Evolutionary conservation across 2,797 vertebrate genomes (phyloP).

Genomic region (Anguilla pacifica): DNA sequence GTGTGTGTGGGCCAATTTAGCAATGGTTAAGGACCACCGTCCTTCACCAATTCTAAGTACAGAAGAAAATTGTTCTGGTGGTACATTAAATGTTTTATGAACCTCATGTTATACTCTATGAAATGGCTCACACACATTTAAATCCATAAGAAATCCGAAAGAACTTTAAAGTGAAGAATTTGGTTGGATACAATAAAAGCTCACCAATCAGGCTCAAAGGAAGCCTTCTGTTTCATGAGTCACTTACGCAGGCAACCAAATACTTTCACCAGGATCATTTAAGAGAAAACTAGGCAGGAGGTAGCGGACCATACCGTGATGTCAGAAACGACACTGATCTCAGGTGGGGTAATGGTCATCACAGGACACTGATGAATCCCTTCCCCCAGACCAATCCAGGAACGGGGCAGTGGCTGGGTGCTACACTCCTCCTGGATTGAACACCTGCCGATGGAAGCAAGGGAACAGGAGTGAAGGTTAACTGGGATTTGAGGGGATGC

Average conservation of each 20-base stretch:
- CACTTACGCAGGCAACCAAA: neutral
- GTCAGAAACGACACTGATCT: constrained; percentile 79
- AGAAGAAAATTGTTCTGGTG: neutral
- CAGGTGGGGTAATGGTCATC: constrained; percentile 84
- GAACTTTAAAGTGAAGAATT: neutral
- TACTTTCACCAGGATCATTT: neutral
- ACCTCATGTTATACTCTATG: neutral
- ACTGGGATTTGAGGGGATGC: neutral
- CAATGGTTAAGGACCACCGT: neutral
- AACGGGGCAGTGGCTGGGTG: constrained; percentile 69
- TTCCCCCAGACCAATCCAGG: constrained; percentile 84
- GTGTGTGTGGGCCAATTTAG: neutral
- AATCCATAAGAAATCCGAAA: neutral
- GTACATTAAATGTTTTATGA: neutral
- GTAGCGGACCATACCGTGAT: constrained; percentile 71
- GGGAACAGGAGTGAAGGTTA: constrained; percentile 15
- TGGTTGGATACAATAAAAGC: neutral
- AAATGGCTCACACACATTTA: neutral
- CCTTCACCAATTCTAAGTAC: neutral
- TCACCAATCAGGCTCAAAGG: neutral
- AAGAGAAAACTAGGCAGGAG: neutral
- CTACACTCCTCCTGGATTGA: constrained; percentile 85
- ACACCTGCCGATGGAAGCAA: constrained; percentile 71
- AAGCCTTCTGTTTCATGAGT: neutral
- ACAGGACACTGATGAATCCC: constrained; percentile 84